Base-by-base conservation (phyloP, 2,113 vertebrate genomes). In the Amphiprion ocellaris region DNA sequence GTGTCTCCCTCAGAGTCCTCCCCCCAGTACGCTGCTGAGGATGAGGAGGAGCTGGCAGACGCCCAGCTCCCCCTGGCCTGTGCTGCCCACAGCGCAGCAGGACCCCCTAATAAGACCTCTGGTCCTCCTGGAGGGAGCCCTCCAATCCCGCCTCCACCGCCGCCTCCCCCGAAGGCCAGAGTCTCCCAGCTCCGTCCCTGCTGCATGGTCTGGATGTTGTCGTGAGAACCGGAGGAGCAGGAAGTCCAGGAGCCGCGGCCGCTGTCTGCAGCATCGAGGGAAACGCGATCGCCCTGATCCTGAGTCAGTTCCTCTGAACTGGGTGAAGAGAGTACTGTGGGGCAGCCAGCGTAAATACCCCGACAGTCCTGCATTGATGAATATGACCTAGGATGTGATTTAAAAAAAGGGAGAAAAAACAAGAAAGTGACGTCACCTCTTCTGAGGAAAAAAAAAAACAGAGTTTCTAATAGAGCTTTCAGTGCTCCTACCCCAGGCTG, bases 221-320 rank as follows among this genome's bases (percentile, higher is more conserved):
- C 98, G 0, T 99, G 98, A 64, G 98, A 99, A 4, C 97, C 98
- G 0, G 98, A 99, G 0, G 98, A 99, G 80, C 98, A 99, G 6
- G 98, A 99, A 0, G 98, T 99, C 98, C 98, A 99, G 94, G 97
- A 99, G 53, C 98, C 98, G 0, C 98, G 97, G 58, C 98, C 98
- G 1, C 98, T 99, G 94, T 99, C 98, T 0, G 98, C 98, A 0
- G 98, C 98, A 17, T 98, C 98, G 0, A 99, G 95, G 0, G 98
- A 99, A 2, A 97, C 96, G 0, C 98, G 96, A 66, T 99, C 98
- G 14, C 97, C 97, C 87, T 98, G 97, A 90, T 99, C 98, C 87
- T 99, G 98, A 65, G 97, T 98, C 60, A 99, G 95, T 82, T 99
- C 98, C 91, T 99, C 97, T 4, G 97, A 96, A 88, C 97, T 98